Percentiles rank a stretch among this genome's conserved stretches.
Conservation (phyloP, 2,888 invertebrate genomes). For the Ormyrus pomaceus region DNA sequence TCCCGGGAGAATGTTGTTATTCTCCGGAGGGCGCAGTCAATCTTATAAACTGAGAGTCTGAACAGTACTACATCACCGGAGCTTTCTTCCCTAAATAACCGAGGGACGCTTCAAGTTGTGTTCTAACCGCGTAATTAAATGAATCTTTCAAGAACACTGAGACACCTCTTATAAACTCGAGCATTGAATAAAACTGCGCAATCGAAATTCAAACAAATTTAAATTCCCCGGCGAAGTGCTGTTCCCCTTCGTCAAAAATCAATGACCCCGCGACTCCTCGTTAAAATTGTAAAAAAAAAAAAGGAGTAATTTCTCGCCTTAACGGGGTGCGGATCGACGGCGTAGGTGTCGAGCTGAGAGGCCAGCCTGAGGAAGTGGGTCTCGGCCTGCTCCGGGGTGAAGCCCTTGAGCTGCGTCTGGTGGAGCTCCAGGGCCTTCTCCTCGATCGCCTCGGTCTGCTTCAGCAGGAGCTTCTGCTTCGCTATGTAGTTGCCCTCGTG, state of each 20-base stretch:
- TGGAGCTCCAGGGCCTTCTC: conserved; percentile 95
- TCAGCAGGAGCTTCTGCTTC: conserved; percentile 92
- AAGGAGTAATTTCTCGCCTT: conserved; percentile 82
- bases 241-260: too few relatives aligned
- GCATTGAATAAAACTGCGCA: too few relatives aligned
- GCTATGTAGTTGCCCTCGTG: conserved; percentile 93
- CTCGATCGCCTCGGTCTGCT: conserved; percentile 94
- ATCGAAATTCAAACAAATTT: too few relatives aligned
- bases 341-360: conserved; percentile 95
- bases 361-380: conserved; percentile 93
- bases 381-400: conserved; percentile 92
- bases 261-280: too few relatives aligned
- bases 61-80: conserved; percentile 1
- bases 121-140: not conserved
- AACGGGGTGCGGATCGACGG: conserved; percentile 98
- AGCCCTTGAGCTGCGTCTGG: conserved; percentile 89
- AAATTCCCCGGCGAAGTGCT: too few relatives aligned
- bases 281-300: too few relatives aligned
- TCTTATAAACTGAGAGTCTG: conserved; percentile 15
- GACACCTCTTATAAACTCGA: not conserved
- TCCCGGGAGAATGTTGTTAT: conserved; percentile 31
- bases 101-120: too few relatives aligned
- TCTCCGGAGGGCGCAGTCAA: conserved; percentile 20
- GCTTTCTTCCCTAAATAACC: not conserved
- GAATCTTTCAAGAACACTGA: not conserved